Conservation (phyloP, 2,797 vertebrate genomes). For the Simalia tracyae region DNA sequence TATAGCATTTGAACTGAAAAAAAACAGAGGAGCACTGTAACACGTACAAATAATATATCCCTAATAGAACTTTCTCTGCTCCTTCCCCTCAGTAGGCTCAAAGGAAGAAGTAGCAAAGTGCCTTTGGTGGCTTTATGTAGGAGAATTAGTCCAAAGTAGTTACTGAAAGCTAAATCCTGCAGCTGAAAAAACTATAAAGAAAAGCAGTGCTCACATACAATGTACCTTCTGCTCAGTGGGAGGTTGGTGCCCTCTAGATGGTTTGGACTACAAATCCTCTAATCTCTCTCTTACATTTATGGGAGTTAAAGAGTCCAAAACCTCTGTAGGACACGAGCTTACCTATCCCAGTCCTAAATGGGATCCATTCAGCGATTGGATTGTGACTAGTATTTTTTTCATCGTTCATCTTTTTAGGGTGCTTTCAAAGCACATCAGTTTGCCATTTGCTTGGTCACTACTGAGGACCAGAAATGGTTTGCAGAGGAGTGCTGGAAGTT, state of each 20-base stretch:
- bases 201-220: neutral
- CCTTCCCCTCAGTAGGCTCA: neutral
- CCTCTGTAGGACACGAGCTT: neutral
- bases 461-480: neutral
- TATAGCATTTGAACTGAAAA: neutral
- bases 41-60: neutral
- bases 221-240: neutral
- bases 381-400: neutral
- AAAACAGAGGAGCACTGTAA: neutral
- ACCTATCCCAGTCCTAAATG: neutral
- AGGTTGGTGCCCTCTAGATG: neutral
- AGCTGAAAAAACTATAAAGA: neutral
- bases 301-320: neutral
- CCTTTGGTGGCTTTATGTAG: neutral
- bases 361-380: neutral
- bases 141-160: neutral
- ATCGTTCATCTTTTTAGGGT: neutral
- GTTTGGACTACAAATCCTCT: neutral
- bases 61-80: neutral
- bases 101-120: neutral
- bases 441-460: neutral
- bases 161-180: neutral
- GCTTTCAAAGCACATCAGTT: neutral
- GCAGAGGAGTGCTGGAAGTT: neutral
- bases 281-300: neutral